Base-by-base conservation (phyloP, 2,113 vertebrate genomes). In the Sisor rabdophorus region DNA sequence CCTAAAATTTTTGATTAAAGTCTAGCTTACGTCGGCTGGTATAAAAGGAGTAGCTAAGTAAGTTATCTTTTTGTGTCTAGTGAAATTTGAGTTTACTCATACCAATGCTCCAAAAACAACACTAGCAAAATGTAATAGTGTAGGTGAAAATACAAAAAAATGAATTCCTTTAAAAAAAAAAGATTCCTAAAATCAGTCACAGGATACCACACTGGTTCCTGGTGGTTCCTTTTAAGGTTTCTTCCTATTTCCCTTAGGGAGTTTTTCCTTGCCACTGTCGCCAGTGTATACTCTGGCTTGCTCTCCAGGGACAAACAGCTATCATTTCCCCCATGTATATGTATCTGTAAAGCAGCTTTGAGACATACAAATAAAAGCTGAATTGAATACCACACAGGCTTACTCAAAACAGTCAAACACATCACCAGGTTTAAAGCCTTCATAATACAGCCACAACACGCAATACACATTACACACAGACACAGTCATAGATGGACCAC, bases 351-450 rank as follows among this genome's bases (percentile, higher is more conserved):
- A n/a, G n/a, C n/a, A n/a, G n/a, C n/a, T n/a, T n/a, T n/a, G n/a
- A n/a, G n/a, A n/a, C n/a, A n/a, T n/a, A n/a, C n/a, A n/a, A n/a
- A n/a, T n/a, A n/a, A n/a, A n/a, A n/a, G n/a, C n/a, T n/a, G n/a
- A n/a, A 71, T 53, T 68, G 56, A 16, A 73, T 75, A 84, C 84
- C 83, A 79, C 81, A 84, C 93, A 94, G 93, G 92, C 56, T 61
- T 93, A 94, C 96, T 89, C 81, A 92, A 92, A 91, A 95, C 92
- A 86, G 89, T 90, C 93, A 95, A 88, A 89, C 93, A 96, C 94
- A 92, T 60, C 60, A 75, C 73, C 47, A 77, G 32, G 28, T 28
- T 61, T 71, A 70, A 55, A 77, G 40, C 47, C 55, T 70, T 70
- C 73, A 76, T 9, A 87, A 96, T 93, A 92, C 92, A 30, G 87